Base-by-base conservation (phyloP, 2,797 vertebrate genomes). In the Coranthus polyacanthus region DNA sequence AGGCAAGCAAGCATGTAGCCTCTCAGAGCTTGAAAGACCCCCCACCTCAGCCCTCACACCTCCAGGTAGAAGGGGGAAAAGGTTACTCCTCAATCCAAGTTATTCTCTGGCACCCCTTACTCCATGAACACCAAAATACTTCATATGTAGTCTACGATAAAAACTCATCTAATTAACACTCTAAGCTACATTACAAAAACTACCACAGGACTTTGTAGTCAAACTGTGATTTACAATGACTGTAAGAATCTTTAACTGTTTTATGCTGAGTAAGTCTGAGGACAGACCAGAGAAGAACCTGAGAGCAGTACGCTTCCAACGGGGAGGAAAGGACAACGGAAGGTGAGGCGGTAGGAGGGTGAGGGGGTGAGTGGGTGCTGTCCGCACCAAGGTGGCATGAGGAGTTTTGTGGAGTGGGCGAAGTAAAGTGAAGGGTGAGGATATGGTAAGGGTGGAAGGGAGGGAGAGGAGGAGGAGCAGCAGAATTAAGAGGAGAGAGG, bases 401-500 rank as follows among this genome's bases (percentile, higher is more conserved):
- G 54, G 72, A 83, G 56, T 79, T 39, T 41, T 78, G 68, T 84
- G 63, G 65, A 72, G 77, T 73, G 86, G 72, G 72, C 37, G 59
- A 88, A 85, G 59, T 79, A 84, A 83, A 77, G 75, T 86, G 80
- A 88, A 79, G 62, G 77, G 73, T 80, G 79, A 80, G 63, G 61
- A 75, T 70, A 89, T 89, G 82, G 65, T 15, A 6, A 81, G 79
- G 87, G 72, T 68, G 78, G 61, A 61, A 82, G 78, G 68, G 71
- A 71, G 72, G 82, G 67, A 76, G 37, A 56, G 72, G 81, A 85
- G 83, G 63, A 85, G 75, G 86, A 80, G 79, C 76, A 89, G 95
- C 95, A 95, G 86, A 96, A 96, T 96, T 95, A 95, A 96, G 96
- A 96, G 95, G 95, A 98, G 96, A 95, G 90, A 92, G 93, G 92